Evolutionary conservation across 30 jellyfish, hydroid and myxozoan species (phyloP), one percentile per base, ranked within the genome.

Genomic region (Aurelia sp.): DNA sequence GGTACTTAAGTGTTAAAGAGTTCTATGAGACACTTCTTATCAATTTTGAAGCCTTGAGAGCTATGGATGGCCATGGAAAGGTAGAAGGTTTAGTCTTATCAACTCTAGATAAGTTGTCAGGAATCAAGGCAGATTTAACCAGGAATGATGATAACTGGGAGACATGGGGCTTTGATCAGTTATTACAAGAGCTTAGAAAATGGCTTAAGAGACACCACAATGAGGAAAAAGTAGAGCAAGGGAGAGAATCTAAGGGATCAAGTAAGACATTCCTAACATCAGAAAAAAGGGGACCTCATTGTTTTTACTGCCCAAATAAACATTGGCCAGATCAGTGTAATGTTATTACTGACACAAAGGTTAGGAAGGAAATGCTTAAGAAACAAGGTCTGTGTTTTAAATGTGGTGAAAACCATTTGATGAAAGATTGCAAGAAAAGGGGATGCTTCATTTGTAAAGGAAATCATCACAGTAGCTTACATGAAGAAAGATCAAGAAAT

Each of bases 241-340:
- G 33, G 2, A 50, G 84, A 73, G 84, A 73, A 35, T 69, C 17
- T 0, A 69, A 35, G 13, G 63, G 60, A 20, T 17, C 81, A 69
- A 69, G 81, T n/a, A 50, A n/a, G 71, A 24, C 84, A 55, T 77
- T 58, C 18, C n/a, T 24, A 66, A 33, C 88, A 19, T 16, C 74
- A 22, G 92, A 51, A 35, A 67, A 52, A 35, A 63, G 72, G 41
- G 84, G 81, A 21, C 93, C 93, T 20, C 57, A 77, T 27, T 67
- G 92, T 70, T 82, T 82, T 57, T 53, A 66, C 73, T 82, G 87
- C 41, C 84, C 92, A 70, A 84, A 53, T 40, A 81, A 70, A 65
- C 91, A 81, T 76, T 81, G 91, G 93, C 93, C 88, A 27, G 93
- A 84, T 60, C 50, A 72, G 40, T 61, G 93, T 60, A 60, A 84